Conservation (phyloP, 2,888 invertebrate genomes). For the Andrena hattorfiana region DNA sequence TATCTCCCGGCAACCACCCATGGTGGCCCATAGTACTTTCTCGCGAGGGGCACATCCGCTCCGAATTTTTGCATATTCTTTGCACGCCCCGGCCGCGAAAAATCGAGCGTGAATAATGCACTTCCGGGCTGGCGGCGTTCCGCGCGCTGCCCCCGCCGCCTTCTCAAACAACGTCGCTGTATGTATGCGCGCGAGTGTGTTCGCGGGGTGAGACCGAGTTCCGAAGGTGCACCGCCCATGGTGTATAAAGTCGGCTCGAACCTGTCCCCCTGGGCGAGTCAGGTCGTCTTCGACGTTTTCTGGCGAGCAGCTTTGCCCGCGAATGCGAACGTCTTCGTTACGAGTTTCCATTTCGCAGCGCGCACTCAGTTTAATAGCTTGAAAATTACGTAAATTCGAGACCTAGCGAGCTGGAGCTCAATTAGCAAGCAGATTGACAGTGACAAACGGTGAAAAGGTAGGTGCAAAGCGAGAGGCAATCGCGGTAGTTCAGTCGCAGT, state of each 20-base stretch:
- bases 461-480: too few species aligned
- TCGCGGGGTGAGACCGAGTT: constrained; percentile 26
- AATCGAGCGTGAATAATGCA: constrained; percentile 52
- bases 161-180: constrained; percentile 19
- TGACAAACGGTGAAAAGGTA: neutral
- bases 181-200: neutral
- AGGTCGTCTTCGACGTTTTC: constrained; percentile 35
- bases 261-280: constrained; percentile 55
- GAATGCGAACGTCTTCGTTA: neutral
- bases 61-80: constrained; percentile 39
- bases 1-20: constrained; percentile 14
- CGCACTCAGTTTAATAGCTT: too few species aligned
- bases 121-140: constrained; percentile 50
- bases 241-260: constrained; percentile 49
- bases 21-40: constrained; percentile 23
- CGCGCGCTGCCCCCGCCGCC: neutral
- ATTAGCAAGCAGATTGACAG: neutral
- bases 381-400: too few species aligned
- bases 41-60: constrained; percentile 13
- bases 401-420: neutral
- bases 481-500: too few species aligned
- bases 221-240: constrained; percentile 43
- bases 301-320: constrained; percentile 3
- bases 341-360: neutral
- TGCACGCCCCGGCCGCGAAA: constrained; percentile 29